Base-by-base conservation (phyloP, 2,888 invertebrate species). In the Noctua fimbriata region DNA sequence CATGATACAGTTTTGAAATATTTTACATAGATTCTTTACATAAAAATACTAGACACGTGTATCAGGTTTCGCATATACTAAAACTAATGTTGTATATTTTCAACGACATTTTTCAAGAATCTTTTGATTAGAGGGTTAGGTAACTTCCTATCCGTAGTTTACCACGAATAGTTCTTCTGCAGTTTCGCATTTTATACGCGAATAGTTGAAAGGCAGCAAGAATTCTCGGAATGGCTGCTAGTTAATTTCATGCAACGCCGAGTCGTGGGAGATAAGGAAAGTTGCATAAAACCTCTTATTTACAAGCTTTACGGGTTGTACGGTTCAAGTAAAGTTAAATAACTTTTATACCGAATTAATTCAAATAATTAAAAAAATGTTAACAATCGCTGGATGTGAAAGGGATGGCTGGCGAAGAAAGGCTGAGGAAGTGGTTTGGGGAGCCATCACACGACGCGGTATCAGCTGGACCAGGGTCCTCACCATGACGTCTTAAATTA, bases 201-300 rank as follows among this genome's bases (percentile, higher is more conserved):
- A 73, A 79, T 79, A 82, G 76, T 82, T 81, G 55, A 52, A 69
- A 82, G 66, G 73, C 77, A 66, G 69, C 75, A 74, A 66, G 79
- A 67, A 80, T 80, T 83, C 78, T 67, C 49, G 70, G 70, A 82
- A 81, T 78, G 73, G 65, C 73, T 55, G 71, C 65, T 69, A n/a
- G 86, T 83, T 86, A 87, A 83, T 85, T 85, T 86, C 66, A 81
- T 79, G 80, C 78, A 71, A 73, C 84, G 66, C 63, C 70, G 72
- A 74, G 65, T 78, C 44, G 76, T n/a, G 41, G 69, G 55, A 63
- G 79, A 74, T 74, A 78, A 85, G 49, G 55, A 79, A 71, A 73
- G 69, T 80, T 76, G 73, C 83, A 77, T 80, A 41, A 75, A 79
- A 77, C 44, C 49, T 72, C 76, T 85, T 55, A 73, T 71, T 86